Evolutionary conservation across 2,113 vertebrate genomes (phyloP).

Genomic region (Eleginops maclovinus): DNA sequence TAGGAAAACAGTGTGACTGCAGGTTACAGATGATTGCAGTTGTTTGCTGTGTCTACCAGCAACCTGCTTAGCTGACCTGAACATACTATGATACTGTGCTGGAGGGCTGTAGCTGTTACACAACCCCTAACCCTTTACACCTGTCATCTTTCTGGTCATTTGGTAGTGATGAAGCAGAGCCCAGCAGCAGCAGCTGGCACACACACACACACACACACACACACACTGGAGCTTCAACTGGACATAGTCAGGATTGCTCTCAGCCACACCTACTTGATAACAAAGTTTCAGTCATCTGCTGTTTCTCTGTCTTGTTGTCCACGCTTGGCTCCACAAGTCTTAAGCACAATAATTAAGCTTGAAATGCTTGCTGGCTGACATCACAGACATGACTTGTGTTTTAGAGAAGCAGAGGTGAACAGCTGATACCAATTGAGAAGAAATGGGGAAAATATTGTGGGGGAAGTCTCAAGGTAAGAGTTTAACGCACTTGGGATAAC

Average conservation of each 20-base stretch:
- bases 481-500: background rate
- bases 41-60: background rate
- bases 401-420: background rate
- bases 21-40: background rate
- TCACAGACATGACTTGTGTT: slow-evolving; percentile 1
- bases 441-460: slow-evolving; percentile 54
- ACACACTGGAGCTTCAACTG: slow-evolving; percentile 40
- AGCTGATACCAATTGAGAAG: background rate
- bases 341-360: slow-evolving; percentile 3
- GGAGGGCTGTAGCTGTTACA: background rate
- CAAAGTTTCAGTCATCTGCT: slow-evolving; percentile 32
- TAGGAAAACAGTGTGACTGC: background rate
- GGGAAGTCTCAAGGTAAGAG: slow-evolving; percentile 58
- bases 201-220: too few relatives aligned
- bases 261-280: slow-evolving; percentile 53
- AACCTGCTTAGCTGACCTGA: background rate
- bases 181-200: slow-evolving; percentile 43
- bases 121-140: slow-evolving; percentile 8
- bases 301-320: slow-evolving; percentile 19
- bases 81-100: background rate
- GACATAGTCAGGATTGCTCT: slow-evolving; percentile 23
- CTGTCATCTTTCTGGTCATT: slow-evolving; percentile 30
- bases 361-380: background rate
- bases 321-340: slow-evolving; percentile 4
- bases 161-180: slow-evolving; percentile 38